Evolutionary conservation across 2,113 vertebrate genomes (phyloP).

Genomic region (Lepus americanus): DNA sequence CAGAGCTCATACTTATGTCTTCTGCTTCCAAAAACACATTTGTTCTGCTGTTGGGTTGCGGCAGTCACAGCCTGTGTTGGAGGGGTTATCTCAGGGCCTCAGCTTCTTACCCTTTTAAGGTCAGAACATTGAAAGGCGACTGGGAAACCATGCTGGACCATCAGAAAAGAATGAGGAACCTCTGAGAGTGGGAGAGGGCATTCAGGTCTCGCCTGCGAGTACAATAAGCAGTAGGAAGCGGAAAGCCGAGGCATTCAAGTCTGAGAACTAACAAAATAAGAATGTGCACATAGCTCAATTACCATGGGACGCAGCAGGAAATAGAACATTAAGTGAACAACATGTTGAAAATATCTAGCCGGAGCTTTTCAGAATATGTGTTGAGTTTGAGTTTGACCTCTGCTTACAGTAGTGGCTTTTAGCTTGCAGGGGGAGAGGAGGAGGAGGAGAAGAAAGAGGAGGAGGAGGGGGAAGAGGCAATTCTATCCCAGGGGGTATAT

Average conservation of each 20-base stretch:
- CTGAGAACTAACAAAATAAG: slow-evolving; percentile 66
- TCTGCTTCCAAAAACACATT: neutral
- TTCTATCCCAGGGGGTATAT: neutral
- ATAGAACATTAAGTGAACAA: slow-evolving; percentile 33
- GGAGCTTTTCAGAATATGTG: neutral
- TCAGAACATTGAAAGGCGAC: slow-evolving; percentile 24
- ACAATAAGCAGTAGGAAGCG: slow-evolving; percentile 73
- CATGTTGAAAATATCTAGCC: slow-evolving; percentile 53
- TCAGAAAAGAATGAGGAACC: slow-evolving; percentile 32
- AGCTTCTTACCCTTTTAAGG: slow-evolving; percentile 59
- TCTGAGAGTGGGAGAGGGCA: slow-evolving; percentile 57
- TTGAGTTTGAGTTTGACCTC: slow-evolving; percentile 25
- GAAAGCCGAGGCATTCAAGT: slow-evolving; percentile 63
- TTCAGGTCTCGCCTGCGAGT: neutral
- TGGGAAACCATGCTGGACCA: neutral
- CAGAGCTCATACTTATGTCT: neutral
- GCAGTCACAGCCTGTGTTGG: neutral
- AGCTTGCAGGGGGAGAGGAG: too few species aligned
- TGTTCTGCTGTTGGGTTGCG: neutral
- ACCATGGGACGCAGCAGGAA: slow-evolving; percentile 78
- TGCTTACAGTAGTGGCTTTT: neutral
- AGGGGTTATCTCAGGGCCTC: neutral
- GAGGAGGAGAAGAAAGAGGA: too few species aligned
- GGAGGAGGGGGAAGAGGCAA: too few species aligned
- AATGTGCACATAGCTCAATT: slow-evolving; percentile 76